Evolutionary conservation across 2,113 vertebrate genomes (phyloP).

Genomic region (Galbula dea): DNA sequence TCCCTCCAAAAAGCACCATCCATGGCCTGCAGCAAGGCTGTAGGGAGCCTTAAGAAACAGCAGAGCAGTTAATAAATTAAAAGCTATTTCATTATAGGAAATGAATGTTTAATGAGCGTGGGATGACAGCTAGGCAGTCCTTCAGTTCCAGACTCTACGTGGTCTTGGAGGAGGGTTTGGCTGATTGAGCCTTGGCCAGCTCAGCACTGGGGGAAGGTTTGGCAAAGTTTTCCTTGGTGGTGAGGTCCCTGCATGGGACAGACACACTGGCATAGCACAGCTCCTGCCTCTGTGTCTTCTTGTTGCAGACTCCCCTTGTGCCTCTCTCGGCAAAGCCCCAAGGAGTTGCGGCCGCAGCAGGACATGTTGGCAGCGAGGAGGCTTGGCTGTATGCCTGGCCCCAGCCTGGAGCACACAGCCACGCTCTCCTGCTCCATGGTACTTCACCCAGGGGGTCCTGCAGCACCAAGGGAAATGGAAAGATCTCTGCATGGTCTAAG

Average conservation of each 20-base stretch:
- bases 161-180: not conserved
- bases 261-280: not conserved
- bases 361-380: not conserved
- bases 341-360: not conserved
- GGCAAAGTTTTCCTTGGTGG: not conserved
- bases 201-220: not conserved
- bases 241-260: not conserved
- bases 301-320: not conserved
- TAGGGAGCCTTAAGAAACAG: not conserved
- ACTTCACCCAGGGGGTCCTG: not conserved
- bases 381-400: not conserved
- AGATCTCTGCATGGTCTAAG: not conserved
- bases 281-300: not conserved
- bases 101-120: constrained; percentile 63
- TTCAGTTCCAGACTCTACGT: not conserved
- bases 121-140: constrained; percentile 46
- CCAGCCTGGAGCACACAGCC: not conserved
- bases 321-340: constrained; percentile 14
- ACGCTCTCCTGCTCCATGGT: not conserved
- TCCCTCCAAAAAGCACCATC: not conserved
- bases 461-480: not conserved
- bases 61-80: constrained; percentile 12
- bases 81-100: constrained; percentile 61
- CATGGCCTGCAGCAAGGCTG: not conserved
- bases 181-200: not conserved